phyloP scores from a whole-genome alignment of 1,140 invertebrate species.

The Tribolium madens region DNA sequence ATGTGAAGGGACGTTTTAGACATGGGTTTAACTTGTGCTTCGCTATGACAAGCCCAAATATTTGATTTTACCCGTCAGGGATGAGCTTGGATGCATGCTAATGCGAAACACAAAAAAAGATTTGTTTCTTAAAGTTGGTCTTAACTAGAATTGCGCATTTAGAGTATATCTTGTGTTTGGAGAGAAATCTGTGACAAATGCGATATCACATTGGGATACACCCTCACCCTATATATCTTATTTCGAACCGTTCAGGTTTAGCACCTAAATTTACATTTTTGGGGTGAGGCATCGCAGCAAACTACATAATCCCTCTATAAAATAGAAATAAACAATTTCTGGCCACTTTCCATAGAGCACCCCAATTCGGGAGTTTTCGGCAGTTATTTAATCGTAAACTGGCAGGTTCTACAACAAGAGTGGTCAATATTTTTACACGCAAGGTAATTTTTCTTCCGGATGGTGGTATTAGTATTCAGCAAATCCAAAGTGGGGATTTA shows the following conservation, averaged over 20 bases:
- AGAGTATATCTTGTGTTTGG: background rate
- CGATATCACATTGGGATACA: conserved; percentile 13
- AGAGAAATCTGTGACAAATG: conserved; percentile 26
- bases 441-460: conserved; percentile 4
- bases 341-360: background rate
- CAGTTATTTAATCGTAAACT: too few species aligned
- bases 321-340: background rate
- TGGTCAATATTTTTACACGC: conserved; percentile 31
- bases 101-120: background rate
- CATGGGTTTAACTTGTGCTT: conserved; percentile 33
- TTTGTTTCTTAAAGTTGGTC: too few species aligned
- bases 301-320: background rate
- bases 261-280: conserved; percentile 21
- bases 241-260: conserved; percentile 9
- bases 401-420: background rate
- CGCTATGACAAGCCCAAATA: conserved; percentile 45
- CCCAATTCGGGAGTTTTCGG: too few species aligned
- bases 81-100: background rate
- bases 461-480: conserved; percentile 48
- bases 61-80: conserved; percentile 26
- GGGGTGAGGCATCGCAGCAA: background rate
- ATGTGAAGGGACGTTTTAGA: conserved; percentile 23
- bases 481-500: conserved; percentile 51
- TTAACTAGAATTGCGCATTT: too few species aligned
- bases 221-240: conserved; percentile 17